These are phyloP conservation scores for Gastrophryne carolinensis DNA, from an alignment of 2,797 vertebrate genomes.

Conservation along the genomic window DNA sequence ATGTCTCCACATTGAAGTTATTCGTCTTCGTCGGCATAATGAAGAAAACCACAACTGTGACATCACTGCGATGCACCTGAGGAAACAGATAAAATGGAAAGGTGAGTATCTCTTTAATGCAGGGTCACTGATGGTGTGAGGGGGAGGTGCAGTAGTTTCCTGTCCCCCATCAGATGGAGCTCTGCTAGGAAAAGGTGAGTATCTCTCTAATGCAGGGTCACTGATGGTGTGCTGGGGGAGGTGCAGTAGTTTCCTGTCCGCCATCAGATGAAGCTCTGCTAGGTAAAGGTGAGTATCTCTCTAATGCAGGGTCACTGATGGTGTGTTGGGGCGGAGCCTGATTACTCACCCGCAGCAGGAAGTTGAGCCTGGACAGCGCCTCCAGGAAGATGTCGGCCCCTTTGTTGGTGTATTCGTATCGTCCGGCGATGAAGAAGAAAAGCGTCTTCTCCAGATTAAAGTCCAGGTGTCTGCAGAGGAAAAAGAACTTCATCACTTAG, in stretches of 20 bases:
- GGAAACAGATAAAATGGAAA: not conserved
- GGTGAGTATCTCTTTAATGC: no score
- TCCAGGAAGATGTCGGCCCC: conserved; percentile 95
- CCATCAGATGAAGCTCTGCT: no score
- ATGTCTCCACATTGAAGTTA: conserved; percentile 94
- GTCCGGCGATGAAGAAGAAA: conserved; percentile 94
- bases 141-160: no score
- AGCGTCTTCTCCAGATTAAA: conserved; percentile 93
- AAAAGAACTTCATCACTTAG: no score
- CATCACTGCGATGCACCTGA: conserved; percentile 85
- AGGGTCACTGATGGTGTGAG: no score
- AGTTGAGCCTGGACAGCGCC: conserved; percentile 91
- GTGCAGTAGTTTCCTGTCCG: no score
- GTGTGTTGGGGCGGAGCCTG: no score
- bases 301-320: no score
- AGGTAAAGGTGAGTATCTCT: no score
- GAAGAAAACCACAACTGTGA: conserved; percentile 93
- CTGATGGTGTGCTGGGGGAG: no score
- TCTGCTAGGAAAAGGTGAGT: no score
- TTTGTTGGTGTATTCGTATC: conserved; percentile 96
- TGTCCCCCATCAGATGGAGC: not conserved
- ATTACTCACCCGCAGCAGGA: conserved; percentile 85
- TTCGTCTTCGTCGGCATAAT: conserved; percentile 97
- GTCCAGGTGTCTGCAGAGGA: conserved; percentile 82
- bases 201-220: no score